Evolutionary conservation across 2,113 vertebrate genomes (phyloP), one percentile per base, ranked within the genome.

Genomic region (Labeo rohita): DNA sequence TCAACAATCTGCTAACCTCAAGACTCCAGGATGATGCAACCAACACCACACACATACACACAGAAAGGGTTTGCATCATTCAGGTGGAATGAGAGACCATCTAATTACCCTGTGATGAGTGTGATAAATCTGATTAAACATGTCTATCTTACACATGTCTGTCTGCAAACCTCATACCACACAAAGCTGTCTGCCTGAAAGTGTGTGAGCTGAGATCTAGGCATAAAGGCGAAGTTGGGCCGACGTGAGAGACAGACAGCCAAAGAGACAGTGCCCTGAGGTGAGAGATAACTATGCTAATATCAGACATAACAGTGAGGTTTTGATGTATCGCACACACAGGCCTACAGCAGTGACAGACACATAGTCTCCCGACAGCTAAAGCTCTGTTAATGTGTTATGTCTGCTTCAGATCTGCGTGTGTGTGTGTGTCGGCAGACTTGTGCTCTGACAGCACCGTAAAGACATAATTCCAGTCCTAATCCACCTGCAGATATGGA

Each of bases 241-340:
- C 6, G 16, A 47, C 0, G 43, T 6, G 15, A 54, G 77, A 45
- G 63, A 89, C 54, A 73, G 68, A 88, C 61, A 59, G 56, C 56
- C 56, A 73, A 89, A 87, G 87, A 89, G 87, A 82, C 47, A 72
- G 79, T 90, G 91, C 92, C 93, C 91, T 91, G 89, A 87, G 92
- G 92, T 90, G 76, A 86, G 88, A 87, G 88, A 86, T 91, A 91
- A 91, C 91, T 85, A 92, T 70, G 90, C 85, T 93, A 92, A 93
- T 92, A 92, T 91, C 91, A 90, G 89, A 93, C 91, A 93, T 94
- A 93, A 94, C 94, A 91, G 92, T 92, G 90, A 94, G 93, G 73
- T 87, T 88, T 89, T 84, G 85, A 82, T 80, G 82, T 81, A 85
- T 83, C 88, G 90, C 89, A 88, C 90, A 91, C 70, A 39, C 2